These are phyloP conservation scores for Chrysotoxum bicinctum DNA, from an alignment of 2,888 invertebrate species.

Conservation along the genomic window DNA sequence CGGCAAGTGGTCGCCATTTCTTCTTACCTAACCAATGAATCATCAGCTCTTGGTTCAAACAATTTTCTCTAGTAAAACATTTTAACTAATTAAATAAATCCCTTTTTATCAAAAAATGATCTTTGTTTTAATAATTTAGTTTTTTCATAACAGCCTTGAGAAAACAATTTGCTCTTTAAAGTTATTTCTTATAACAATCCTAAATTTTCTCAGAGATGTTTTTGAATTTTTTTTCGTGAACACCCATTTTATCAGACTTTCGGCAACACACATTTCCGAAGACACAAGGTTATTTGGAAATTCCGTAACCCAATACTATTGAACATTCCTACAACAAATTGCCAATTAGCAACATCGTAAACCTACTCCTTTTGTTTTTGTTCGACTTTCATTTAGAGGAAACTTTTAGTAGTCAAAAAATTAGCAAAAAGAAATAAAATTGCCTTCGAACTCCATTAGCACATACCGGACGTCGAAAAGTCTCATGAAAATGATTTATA, in stretches of 20 bases:
- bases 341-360: slow-evolving; percentile 1
- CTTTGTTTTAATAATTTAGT: no score
- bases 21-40: no score
- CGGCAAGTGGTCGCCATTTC: no score
- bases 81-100: no score
- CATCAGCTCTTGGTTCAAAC: no score
- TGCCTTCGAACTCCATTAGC: slow-evolving; percentile 25
- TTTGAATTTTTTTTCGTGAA: not conserved
- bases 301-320: not conserved
- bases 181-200: not conserved
- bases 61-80: no score
- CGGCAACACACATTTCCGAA: not conserved
- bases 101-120: no score
- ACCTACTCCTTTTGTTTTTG: not conserved
- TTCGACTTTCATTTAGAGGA: not conserved
- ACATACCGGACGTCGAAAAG: slow-evolving; percentile 23
- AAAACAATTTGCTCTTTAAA: not conserved
- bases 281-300: not conserved
- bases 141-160: not conserved
- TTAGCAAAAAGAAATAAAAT: not conserved
- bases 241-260: not conserved
- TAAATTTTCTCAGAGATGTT: not conserved
- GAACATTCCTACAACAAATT: not conserved
- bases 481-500: slow-evolving; percentile 38
- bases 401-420: slow-evolving; percentile 14